phyloP scores from a whole-genome alignment of 2,113 vertebrate species.

The Pluvianellus socialis region DNA sequence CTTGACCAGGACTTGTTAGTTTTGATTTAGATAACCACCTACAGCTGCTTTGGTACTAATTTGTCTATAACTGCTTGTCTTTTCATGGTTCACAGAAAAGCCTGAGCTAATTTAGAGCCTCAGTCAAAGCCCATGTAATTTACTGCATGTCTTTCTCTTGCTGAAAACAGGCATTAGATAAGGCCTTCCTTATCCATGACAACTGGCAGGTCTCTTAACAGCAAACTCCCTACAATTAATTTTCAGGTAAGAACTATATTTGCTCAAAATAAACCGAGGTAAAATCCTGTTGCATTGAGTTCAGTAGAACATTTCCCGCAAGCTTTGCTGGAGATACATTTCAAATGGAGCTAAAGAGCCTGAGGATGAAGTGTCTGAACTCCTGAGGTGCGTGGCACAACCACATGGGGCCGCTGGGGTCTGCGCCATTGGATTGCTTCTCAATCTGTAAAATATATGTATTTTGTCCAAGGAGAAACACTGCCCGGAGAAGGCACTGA shows the following conservation, averaged over 20 bases:
- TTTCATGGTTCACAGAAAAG: conserved; percentile 30
- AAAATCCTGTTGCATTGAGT: background rate
- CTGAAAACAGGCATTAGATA: conserved; percentile 39
- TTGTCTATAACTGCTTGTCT: conserved; percentile 18
- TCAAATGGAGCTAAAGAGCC: background rate
- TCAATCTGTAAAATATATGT: background rate
- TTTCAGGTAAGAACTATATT: conserved; percentile 41
- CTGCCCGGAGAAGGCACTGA: background rate
- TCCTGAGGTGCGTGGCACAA: background rate
- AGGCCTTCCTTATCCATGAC: conserved; percentile 30
- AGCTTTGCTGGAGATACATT: background rate
- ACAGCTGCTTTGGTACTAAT: background rate
- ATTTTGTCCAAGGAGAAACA: background rate
- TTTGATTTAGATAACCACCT: background rate
- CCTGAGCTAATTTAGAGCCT: conserved; percentile 22
- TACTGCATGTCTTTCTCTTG: background rate
- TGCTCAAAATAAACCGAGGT: background rate
- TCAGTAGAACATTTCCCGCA: background rate
- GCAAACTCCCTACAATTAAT: conserved; percentile 23
- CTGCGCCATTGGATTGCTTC: background rate
- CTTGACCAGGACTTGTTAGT: background rate
- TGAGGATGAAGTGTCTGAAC: background rate
- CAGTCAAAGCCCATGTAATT: conserved; percentile 48
- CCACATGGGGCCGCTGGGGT: fast-evolving
- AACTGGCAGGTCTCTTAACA: conserved; percentile 45